These are phyloP conservation scores for Listronotus oregonensis DNA, from an alignment of 1,140 invertebrate species.

Conservation along the genomic window DNA sequence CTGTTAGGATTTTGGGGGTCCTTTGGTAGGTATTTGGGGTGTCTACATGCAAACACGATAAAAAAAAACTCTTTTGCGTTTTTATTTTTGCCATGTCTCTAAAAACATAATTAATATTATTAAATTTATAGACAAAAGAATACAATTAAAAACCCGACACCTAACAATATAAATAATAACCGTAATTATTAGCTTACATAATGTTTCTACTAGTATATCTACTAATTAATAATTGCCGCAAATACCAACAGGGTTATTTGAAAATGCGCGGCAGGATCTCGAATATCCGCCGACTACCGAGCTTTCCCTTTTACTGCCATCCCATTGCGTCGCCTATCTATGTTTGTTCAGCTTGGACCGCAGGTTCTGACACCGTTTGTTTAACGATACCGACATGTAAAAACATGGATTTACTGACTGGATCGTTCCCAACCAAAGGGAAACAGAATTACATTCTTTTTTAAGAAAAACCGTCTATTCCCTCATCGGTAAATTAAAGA, in stretches of 20 bases:
- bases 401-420: constrained; percentile 25
- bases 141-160: too few species aligned
- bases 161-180: too few species aligned
- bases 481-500: background rate
- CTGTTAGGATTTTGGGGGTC: too few species aligned
- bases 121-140: too few species aligned
- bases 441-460: constrained; percentile 14
- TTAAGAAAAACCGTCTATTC: constrained; percentile 13
- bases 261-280: constrained; percentile 19
- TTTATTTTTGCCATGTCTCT: too few species aligned
- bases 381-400: constrained; percentile 36
- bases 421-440: background rate
- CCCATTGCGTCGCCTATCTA: constrained; percentile 47
- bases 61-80: too few species aligned
- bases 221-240: constrained; percentile 28
- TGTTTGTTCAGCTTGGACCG: constrained; percentile 39
- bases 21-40: too few species aligned
- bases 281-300: constrained; percentile 21
- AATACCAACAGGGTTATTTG: constrained; percentile 17
- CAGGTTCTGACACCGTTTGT: constrained; percentile 33
- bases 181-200: too few species aligned
- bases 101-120: too few species aligned
- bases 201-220: background rate
- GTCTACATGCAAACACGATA: too few species aligned
- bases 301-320: constrained; percentile 19